Base-by-base conservation (phyloP, 2,888 invertebrate genomes). In the Tetragnatha montana region DNA sequence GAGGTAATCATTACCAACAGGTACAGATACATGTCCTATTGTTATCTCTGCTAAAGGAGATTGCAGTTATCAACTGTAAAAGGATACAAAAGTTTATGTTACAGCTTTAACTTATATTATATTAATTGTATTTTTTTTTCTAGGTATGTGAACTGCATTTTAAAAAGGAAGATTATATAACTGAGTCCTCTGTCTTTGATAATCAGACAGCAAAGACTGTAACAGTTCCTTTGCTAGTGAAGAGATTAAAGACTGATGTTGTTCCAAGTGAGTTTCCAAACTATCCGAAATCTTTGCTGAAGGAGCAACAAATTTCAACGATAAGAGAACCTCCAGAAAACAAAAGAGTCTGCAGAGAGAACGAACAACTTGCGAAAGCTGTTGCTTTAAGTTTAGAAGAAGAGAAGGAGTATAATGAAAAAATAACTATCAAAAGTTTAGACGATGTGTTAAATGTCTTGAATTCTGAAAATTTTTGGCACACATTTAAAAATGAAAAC, bases 321-420 rank as follows among this genome's bases (percentile, higher is more conserved):
- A 14, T 17, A 10, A 8, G 47, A 47, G 47, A 75, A 17, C 7
- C 75, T 75, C 75, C 75, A 35, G 75, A 35, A 19, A 75, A 0
- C 17, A 75, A 17, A 17, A 75, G 12, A 35, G 10, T 22, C 47
- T 14, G 14, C 0, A 75, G 22, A 35, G 75, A 75, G 47, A 75
- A 75, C 12, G 35, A 21, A 12, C 75, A 75, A 17, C 71, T 75
- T 75, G 22, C 75, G 2, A 75, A 35, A 35, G 75, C 75, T 17
- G 14, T 75, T 75, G 75, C 75, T 75, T 47, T 75, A 22, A 75
- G 75, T 47, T 35, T 75, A 10, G 47, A 14, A 35, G 75, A 75
- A 47, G 75, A 22, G 6, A 35, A 35, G 47, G 35, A 75, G 0
- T 75, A 75, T 75, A 17, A 22, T 8, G 17, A 75, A 21, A 17